phyloP scores from a whole-genome alignment of 2,888 invertebrate genomes.

The Parnassius orleans region DNA sequence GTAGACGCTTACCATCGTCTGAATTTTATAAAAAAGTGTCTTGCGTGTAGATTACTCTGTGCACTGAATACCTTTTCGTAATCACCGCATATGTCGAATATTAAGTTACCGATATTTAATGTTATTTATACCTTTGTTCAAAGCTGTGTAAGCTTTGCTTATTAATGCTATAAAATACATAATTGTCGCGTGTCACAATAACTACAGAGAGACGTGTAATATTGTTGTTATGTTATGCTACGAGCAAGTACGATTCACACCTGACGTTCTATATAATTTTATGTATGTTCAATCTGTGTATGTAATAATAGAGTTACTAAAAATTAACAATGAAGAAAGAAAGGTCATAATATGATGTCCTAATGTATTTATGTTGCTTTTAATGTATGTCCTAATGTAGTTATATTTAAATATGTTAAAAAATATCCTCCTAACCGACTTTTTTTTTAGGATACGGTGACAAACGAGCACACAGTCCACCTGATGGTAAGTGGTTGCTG shows the following conservation, averaged over 20 bases:
- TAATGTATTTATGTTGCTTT: too few species aligned
- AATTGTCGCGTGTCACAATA: conserved; percentile 21
- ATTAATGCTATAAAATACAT: conserved; percentile 10
- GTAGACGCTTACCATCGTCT: too few species aligned
- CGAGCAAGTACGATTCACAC: neutral
- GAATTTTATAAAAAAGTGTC: too few species aligned
- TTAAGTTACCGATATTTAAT: conserved; percentile 3
- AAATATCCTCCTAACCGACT: too few species aligned
- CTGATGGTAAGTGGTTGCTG: too few species aligned
- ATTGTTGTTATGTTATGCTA: conserved; percentile 7
- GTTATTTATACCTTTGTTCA: conserved; percentile 16
- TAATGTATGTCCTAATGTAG: too few species aligned
- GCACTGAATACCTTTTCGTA: neutral
- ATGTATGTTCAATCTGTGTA: neutral
- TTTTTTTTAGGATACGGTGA: too few species aligned
- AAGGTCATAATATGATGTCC: too few species aligned
- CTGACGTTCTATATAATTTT: neutral
- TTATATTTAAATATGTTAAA: too few species aligned
- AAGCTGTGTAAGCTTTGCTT: conserved; percentile 11
- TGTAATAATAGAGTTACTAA: too few species aligned
- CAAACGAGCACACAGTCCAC: too few species aligned
- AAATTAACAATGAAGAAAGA: too few species aligned
- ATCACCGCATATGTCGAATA: neutral
- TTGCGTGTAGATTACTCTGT: conserved; percentile 7
- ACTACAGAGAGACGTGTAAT: neutral